A percentile compares a stretch with the other conserved stretches of the same genome.
These are phyloP conservation scores for Galeopsomyia nigrocyanea DNA, from an alignment of 2,888 invertebrate species.

Conservation along the genomic window DNA sequence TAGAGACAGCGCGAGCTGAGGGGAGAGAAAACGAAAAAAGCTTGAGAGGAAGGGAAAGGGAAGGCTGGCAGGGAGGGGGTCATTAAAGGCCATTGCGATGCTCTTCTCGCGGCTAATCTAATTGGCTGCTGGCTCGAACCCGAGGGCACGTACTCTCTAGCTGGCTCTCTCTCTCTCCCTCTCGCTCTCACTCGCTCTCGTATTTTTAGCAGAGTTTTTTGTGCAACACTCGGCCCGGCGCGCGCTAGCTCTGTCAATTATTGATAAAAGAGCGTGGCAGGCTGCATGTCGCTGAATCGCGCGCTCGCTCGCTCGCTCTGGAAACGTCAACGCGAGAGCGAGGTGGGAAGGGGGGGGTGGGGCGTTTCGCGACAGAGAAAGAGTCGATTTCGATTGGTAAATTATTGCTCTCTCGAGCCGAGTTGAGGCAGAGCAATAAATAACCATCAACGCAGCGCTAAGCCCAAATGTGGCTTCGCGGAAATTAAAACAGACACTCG, in stretches of 20 bases:
- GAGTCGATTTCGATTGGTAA: conserved; percentile 32
- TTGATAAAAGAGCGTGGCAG: conserved; percentile 54
- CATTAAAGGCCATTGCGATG: conserved; percentile 33
- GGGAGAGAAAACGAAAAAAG: background rate
- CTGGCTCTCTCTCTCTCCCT: too few species aligned
- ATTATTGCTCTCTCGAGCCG: conserved; percentile 45
- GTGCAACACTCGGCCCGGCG: conserved; percentile 7
- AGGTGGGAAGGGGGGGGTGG: conserved; percentile 4
- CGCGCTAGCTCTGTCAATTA: conserved; percentile 56
- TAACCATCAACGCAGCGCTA: conserved; percentile 41
- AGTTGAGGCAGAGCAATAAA: conserved; percentile 33
- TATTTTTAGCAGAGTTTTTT: conserved; percentile 5
- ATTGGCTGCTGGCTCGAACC: too few species aligned
- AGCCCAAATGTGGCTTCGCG: conserved; percentile 36
- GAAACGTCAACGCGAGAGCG: conserved; percentile 28
- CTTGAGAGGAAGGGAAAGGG: background rate
- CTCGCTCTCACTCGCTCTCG: background rate
- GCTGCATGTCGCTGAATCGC: background rate
- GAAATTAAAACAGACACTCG: conserved; percentile 45
- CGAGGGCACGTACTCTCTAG: too few species aligned
- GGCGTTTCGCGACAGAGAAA: background rate
- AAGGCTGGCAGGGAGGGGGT: background rate
- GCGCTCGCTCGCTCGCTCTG: background rate
- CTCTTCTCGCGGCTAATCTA: conserved; percentile 54
- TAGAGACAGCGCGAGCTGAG: background rate